These are phyloP conservation scores for Agonum fuliginosum DNA, from an alignment of 2,888 invertebrate genomes.

Conservation along the genomic window DNA sequence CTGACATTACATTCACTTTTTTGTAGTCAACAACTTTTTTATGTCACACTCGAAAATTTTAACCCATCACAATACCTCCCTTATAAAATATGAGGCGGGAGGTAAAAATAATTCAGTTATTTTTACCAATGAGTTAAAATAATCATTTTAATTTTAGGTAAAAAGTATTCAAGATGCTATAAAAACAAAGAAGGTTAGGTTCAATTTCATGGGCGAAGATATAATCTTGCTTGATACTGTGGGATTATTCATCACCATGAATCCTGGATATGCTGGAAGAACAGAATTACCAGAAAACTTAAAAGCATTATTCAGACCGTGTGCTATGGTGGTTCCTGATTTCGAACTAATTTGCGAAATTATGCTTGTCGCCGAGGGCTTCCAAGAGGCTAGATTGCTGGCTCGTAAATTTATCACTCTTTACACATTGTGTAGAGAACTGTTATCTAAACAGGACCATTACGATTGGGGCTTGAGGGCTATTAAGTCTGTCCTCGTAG, in stretches of 20 bases:
- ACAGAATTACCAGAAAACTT: conserved; percentile 91
- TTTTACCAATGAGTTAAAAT: neutral
- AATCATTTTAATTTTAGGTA: conserved; percentile 45
- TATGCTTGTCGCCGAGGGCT: conserved; percentile 97
- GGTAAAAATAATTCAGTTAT: too few relatives aligned
- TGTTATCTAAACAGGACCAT: conserved; percentile 95
- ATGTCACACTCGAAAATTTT: too few relatives aligned
- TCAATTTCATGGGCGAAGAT: conserved; percentile 90
- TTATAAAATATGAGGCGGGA: too few relatives aligned
- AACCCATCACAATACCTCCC: too few relatives aligned
- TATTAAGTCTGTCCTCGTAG: conserved; percentile 95
- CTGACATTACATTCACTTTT: too few relatives aligned
- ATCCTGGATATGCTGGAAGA: conserved; percentile 95
- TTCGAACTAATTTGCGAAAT: conserved; percentile 97
- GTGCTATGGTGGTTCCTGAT: conserved; percentile 98
- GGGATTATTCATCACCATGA: conserved; percentile 97
- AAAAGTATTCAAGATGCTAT: conserved; percentile 91
- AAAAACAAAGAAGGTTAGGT: conserved; percentile 84
- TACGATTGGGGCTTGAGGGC: conserved; percentile 98
- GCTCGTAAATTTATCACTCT: conserved; percentile 96
- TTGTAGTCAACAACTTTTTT: too few relatives aligned
- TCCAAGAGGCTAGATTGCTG: conserved; percentile 91
- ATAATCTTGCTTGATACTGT: conserved; percentile 85
- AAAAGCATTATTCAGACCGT: conserved; percentile 86
- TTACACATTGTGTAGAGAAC: conserved; percentile 91